Base-by-base conservation (phyloP, 1,140 invertebrate species). In the Asobara japonica region DNA sequence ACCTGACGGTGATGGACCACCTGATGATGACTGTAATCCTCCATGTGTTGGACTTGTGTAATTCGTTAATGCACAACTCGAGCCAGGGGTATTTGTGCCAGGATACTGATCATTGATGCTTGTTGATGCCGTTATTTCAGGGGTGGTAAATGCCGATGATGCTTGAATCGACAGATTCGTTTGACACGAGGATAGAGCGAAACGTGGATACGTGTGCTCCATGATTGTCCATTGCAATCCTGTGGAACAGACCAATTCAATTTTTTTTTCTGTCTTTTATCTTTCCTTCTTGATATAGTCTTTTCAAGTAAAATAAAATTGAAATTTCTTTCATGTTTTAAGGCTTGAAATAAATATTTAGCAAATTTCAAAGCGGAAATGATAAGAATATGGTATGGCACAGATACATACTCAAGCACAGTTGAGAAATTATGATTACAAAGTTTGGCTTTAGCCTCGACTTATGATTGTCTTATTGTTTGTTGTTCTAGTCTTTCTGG, bases 191-290 rank as follows among this genome's bases (percentile, higher is more conserved):
- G 88, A 88, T 84, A 89, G 83, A 84, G 89, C 89, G 85, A 90
- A 90, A 85, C 89, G 89, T 81, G 90, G 88, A 87, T 91, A 91
- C 83, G 89, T 89, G 83, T 91, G 89, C 85, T 92, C 91, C 88
- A 92, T 89, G 84, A 92, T 89, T 83, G 90, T 90, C 91, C 91
- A 92, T 88, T 91, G 91, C 86, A 91, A 88, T 89, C 91, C 91
- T 92, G 89, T 84, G 89, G 91, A 84, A 86, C 79, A 84, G 83
- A 86, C 83, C 84, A 80, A 79, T 80, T 78, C 78, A 65, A 79
- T 81, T 82, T 78, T 78, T 82, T 72, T 72, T 36, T 16, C 20
- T 56, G 45, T 25, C 64, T 45, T 69, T 51, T 27, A 27, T 41
- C 3, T 22, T 16, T 68, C 36, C 29, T 5, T 67, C 2, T 48